phyloP scores from a whole-genome alignment of 2,113 vertebrate species.

The Phainopepla nitens region DNA sequence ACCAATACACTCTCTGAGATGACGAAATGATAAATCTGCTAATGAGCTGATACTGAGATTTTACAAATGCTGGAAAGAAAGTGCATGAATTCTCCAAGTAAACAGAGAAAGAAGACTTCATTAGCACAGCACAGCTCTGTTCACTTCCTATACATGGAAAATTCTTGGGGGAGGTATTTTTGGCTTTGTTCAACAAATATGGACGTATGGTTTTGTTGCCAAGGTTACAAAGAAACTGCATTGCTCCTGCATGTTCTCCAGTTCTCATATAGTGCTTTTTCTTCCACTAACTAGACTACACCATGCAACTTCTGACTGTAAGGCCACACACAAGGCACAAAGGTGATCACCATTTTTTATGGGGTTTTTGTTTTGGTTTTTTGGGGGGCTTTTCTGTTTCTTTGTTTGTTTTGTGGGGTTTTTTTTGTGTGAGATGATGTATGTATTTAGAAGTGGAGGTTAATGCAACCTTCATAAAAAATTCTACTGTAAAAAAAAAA shows the following conservation, averaged over 20 bases:
- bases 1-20: neutral
- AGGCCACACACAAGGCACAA: neutral
- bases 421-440: neutral
- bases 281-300: neutral
- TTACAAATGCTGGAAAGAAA: neutral
- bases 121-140: neutral
- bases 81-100: neutral
- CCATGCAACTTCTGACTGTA: neutral
- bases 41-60: neutral
- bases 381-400: neutral
- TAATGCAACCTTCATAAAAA: neutral
- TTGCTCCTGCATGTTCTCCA: neutral
- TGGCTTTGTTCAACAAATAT: neutral
- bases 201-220: neutral
- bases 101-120: neutral
- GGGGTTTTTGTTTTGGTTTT: rapidly evolving
- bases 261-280: neutral
- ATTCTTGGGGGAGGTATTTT: neutral
- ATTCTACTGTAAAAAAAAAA: neutral
- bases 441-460: neutral
- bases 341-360: neutral
- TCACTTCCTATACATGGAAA: neutral
- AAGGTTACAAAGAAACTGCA: neutral
- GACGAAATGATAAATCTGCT: neutral
- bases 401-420: neutral